phyloP scores from a whole-genome alignment of 2,888 invertebrate species.

The Nudaria mundana region DNA sequence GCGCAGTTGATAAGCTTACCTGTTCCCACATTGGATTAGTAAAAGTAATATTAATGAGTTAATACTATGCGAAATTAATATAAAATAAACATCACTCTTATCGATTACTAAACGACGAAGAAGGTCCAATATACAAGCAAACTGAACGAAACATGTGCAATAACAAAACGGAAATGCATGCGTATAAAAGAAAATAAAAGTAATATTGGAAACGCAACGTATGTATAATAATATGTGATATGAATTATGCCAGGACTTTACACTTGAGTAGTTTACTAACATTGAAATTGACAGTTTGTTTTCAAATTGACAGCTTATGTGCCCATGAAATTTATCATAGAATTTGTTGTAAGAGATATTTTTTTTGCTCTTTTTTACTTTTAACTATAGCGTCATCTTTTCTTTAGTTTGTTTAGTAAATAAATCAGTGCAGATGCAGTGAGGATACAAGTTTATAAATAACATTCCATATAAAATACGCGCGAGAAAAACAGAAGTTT shows the following conservation, averaged over 20 bases:
- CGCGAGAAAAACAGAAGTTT: too few relatives aligned
- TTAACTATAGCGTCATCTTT: too few relatives aligned
- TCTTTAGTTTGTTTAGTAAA: too few relatives aligned
- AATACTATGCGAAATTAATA: constrained; percentile 16
- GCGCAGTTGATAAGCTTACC: constrained; percentile 25
- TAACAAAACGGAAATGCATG: constrained; percentile 40
- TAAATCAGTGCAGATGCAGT: too few relatives aligned
- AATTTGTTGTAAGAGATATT: neutral
- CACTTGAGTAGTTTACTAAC: neutral
- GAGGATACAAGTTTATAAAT: too few relatives aligned
- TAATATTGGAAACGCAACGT: neutral
- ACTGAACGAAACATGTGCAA: constrained; percentile 41
- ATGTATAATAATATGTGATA: neutral
- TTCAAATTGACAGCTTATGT: neutral
- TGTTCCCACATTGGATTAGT: constrained; percentile 35
- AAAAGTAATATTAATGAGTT: constrained; percentile 27
- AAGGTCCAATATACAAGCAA: constrained; percentile 73
- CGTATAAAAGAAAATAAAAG: constrained; percentile 19
- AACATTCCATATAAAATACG: too few relatives aligned
- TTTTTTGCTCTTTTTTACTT: too few relatives aligned
- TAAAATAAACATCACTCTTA: constrained; percentile 11
- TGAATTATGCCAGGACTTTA: constrained; percentile 1
- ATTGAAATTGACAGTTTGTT: neutral
- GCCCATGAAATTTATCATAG: too few relatives aligned
- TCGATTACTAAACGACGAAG: constrained; percentile 26